Conservation (phyloP, 2,797 vertebrate species). For the Cryptoprocta ferox region DNA sequence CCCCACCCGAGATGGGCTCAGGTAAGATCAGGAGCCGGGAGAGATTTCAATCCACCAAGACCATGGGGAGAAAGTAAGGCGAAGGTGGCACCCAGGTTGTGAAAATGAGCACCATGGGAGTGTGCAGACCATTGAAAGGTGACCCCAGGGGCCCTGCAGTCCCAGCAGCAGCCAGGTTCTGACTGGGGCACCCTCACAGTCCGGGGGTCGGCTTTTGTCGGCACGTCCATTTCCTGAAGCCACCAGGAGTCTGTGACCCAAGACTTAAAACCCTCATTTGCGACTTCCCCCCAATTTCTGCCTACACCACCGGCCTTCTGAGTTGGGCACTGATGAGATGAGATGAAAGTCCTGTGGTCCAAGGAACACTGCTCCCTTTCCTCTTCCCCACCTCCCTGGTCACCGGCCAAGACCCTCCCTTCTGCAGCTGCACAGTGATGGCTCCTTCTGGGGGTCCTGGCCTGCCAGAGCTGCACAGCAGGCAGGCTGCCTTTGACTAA, state of each 20-base stretch:
- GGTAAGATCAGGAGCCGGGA: too few species aligned
- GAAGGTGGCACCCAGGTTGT: neutral
- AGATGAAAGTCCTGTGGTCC: neutral
- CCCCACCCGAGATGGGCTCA: neutral
- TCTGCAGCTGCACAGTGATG: neutral
- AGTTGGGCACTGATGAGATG: neutral
- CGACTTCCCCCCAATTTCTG: neutral
- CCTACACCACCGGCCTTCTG: neutral
- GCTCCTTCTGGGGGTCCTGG: neutral
- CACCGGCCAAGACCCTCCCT: neutral
- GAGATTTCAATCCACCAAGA: too few species aligned
- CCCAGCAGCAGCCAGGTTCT: neutral
- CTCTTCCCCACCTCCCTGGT: too few species aligned
- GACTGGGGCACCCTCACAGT: too few species aligned
- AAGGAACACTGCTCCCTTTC: neutral
- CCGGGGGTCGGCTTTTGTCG: neutral
- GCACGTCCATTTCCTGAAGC: neutral
- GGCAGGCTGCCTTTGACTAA: neutral
- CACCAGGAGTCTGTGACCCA: neutral
- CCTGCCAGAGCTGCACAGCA: neutral
- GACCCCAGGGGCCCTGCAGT: too few species aligned
- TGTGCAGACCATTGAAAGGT: accelerated
- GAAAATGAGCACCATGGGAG: accelerated
- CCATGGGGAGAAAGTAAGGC: accelerated
- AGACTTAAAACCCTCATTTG: neutral